phyloP scores from a whole-genome alignment of 2,888 invertebrate species.

The Podotricha telesiphe region DNA sequence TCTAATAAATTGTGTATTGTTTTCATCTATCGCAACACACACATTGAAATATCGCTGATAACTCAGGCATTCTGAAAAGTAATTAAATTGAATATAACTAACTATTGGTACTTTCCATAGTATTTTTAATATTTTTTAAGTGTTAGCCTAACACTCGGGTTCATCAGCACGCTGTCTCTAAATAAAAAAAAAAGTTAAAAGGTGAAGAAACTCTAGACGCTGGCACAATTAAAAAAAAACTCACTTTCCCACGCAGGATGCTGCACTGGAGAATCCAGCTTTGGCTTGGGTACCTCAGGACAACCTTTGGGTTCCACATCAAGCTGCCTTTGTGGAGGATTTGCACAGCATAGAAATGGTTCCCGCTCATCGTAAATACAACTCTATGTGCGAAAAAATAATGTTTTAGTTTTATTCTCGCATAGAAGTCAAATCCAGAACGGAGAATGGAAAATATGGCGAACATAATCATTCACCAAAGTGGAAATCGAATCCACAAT shows the following conservation, averaged over 20 bases:
- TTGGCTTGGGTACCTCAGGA: neutral
- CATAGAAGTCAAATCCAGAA: too few relatives aligned
- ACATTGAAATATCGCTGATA: slow-evolving; percentile 35
- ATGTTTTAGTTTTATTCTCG: too few relatives aligned
- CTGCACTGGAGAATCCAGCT: neutral
- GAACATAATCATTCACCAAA: too few relatives aligned
- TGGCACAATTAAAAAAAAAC: neutral
- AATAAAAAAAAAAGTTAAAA: too few relatives aligned
- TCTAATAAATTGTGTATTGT: slow-evolving; percentile 4
- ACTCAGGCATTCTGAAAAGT: slow-evolving; percentile 34
- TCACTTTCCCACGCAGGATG: slow-evolving; percentile 9
- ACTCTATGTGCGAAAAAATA: neutral
- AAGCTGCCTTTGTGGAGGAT: neutral
- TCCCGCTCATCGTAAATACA: neutral
- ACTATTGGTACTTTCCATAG: too few relatives aligned
- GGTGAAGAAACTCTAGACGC: too few relatives aligned
- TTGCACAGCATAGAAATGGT: slow-evolving; percentile 8
- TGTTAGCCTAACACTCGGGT: too few relatives aligned
- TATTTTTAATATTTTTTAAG: too few relatives aligned
- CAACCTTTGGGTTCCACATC: neutral
- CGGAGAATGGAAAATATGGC: too few relatives aligned
- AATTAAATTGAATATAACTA: too few relatives aligned
- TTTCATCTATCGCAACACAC: slow-evolving; percentile 24
- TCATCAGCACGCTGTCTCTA: too few relatives aligned
- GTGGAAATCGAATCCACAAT: too few relatives aligned